phyloP scores from a whole-genome alignment of 2,797 vertebrate genomes.

The Uromys caudimaculatus region DNA sequence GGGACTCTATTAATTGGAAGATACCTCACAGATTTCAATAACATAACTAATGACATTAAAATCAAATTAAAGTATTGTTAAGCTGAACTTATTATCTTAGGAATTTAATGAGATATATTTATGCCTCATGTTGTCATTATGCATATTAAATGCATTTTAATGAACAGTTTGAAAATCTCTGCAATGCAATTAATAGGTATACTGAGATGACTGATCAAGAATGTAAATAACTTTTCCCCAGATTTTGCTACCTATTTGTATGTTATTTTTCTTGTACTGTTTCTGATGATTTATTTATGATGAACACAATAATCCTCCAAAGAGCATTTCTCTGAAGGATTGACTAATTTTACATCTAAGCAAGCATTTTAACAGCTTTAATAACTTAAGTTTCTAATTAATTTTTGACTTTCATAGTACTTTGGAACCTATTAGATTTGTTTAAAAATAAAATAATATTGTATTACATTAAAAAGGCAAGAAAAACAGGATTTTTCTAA shows the following conservation, averaged over 20 bases:
- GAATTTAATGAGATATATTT: neutral
- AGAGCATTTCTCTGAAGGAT: neutral
- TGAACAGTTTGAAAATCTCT: neutral
- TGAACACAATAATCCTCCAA: neutral
- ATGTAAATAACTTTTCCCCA: neutral
- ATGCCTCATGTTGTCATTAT: neutral
- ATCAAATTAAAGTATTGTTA: conserved; percentile 11
- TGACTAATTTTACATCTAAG: conserved; percentile 6
- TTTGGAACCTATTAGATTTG: neutral
- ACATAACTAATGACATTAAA: conserved; percentile 9
- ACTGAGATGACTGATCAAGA: neutral
- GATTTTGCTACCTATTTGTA: neutral
- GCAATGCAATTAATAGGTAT: neutral
- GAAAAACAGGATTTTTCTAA: neutral
- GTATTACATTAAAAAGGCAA: neutral
- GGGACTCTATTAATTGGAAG: neutral
- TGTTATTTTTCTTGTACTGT: neutral
- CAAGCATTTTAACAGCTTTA: neutral
- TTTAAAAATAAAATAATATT: conserved; percentile 39
- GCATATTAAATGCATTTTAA: neutral
- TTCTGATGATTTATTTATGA: neutral
- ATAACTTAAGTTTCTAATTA: neutral
- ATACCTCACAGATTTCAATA: neutral
- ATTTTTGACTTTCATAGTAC: neutral
- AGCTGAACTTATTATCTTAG: neutral